phyloP scores from a whole-genome alignment of 1,140 invertebrate genomes.

The Diorhabda sublineata region DNA sequence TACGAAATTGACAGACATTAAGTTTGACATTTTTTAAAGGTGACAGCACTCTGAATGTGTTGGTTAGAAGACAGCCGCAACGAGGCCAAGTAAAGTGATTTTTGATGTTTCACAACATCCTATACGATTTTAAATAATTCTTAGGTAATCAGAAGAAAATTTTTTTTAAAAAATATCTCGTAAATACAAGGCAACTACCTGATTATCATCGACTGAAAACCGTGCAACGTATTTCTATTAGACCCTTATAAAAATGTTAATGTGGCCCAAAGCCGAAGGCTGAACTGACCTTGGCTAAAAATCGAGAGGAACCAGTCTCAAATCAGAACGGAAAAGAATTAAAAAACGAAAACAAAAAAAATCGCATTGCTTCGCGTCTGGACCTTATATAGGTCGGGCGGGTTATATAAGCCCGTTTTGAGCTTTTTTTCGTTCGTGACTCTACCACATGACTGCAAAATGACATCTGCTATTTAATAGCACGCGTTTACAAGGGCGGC shows the following conservation, averaged over 20 bases:
- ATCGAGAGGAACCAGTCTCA: slow-evolving; percentile 18
- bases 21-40: too few relatives aligned
- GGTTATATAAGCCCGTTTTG: slow-evolving; percentile 34
- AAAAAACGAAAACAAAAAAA: slow-evolving; percentile 17
- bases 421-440: slow-evolving; percentile 13
- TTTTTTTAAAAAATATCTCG: too few relatives aligned
- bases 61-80: too few relatives aligned
- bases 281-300: slow-evolving; percentile 29
- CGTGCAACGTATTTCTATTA: neutral
- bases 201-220: too few relatives aligned
- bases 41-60: too few relatives aligned
- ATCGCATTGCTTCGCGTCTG: slow-evolving; percentile 34
- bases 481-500: slow-evolving; percentile 15
- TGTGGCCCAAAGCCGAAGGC: slow-evolving; percentile 8
- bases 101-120: too few relatives aligned
- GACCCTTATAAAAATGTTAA: slow-evolving; percentile 11
- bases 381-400: slow-evolving; percentile 37
- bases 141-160: too few relatives aligned
- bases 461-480: slow-evolving; percentile 19
- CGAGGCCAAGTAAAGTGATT: too few relatives aligned
- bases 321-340: slow-evolving; percentile 17
- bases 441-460: slow-evolving; percentile 28
- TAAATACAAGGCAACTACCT: too few relatives aligned
- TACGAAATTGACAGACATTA: too few relatives aligned
- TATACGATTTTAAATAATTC: too few relatives aligned